Evolutionary conservation across 2,888 invertebrate genomes (phyloP).

Genomic region (Hemistola chrysoprasaria): DNA sequence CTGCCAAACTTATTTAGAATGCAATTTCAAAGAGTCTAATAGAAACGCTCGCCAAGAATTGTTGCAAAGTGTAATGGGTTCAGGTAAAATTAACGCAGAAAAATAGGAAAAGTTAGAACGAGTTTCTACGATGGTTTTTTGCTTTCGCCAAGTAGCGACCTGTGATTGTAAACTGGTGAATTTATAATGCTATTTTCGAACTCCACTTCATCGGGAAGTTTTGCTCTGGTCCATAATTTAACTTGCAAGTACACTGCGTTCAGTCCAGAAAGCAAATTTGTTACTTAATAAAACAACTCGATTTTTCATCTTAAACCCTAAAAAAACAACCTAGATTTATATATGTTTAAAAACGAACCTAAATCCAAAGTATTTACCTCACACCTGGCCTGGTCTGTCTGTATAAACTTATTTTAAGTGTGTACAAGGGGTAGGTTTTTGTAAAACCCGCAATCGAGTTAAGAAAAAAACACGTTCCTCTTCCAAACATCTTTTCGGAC

Average conservation of each 20-base stretch:
- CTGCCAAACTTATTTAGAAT: slow-evolving; percentile 69
- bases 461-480: slow-evolving; percentile 52
- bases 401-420: background rate
- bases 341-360: too few relatives aligned
- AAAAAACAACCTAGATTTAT: too few relatives aligned
- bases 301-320: too few relatives aligned
- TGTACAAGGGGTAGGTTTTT: background rate
- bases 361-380: too few relatives aligned
- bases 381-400: too few relatives aligned
- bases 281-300: slow-evolving; percentile 11
- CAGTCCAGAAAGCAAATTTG: slow-evolving; percentile 53
- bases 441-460: slow-evolving; percentile 18
- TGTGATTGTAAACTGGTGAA: slow-evolving; percentile 82
- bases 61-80: slow-evolving; percentile 81
- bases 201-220: slow-evolving; percentile 78
- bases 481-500: slow-evolving; percentile 56
- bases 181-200: slow-evolving; percentile 82
- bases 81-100: slow-evolving; percentile 81
- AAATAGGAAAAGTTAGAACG: slow-evolving; percentile 82
- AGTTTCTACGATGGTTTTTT: slow-evolving; percentile 76
- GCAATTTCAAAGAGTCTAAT: slow-evolving; percentile 75
- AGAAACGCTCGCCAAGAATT: slow-evolving; percentile 74
- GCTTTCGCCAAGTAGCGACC: slow-evolving; percentile 68
- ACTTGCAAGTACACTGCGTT: slow-evolving; percentile 50
- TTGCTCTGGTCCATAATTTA: slow-evolving; percentile 73